Conservation (phyloP, 2,888 invertebrate genomes). For the Macrosiphum euphorbiae region DNA sequence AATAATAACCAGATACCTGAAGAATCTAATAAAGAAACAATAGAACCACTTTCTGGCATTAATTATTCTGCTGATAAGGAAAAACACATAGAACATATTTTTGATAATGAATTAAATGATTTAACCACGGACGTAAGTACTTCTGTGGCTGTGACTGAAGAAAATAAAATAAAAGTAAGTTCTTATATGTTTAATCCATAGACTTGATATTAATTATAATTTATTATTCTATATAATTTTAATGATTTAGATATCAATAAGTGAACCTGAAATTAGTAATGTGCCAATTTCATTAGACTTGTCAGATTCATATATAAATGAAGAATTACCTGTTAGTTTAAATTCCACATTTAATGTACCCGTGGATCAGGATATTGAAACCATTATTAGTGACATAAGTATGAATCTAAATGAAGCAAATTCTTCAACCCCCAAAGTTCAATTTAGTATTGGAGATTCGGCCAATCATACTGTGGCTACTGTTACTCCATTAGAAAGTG, state of each 20-base stretch:
- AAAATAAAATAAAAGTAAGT: constrained; percentile 27
- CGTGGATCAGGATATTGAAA: constrained; percentile 2
- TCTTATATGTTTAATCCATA: background rate
- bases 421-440: constrained; percentile 63
- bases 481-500: constrained; percentile 66
- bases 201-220: background rate
- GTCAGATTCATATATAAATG: constrained; percentile 23
- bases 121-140: background rate
- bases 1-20: background rate
- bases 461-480: constrained; percentile 31
- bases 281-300: constrained; percentile 31
- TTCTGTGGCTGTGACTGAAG: constrained; percentile 11
- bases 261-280: constrained; percentile 15
- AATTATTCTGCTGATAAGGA: constrained; percentile 8
- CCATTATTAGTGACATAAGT: constrained; percentile 39
- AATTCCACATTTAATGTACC: constrained; percentile 16
- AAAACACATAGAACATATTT: background rate
- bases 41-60: background rate
- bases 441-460: constrained; percentile 63
- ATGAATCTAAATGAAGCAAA: constrained; percentile 57
- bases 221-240: background rate
- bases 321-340: constrained; percentile 10
- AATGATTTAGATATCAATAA: constrained; percentile 30
- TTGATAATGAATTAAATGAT: constrained; percentile 4
- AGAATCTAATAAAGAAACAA: constrained; percentile 25